Evolutionary conservation across 1,140 invertebrate species (phyloP), one percentile per base, ranked within the genome.

Genomic region (Dendrolimus punctatus): DNA sequence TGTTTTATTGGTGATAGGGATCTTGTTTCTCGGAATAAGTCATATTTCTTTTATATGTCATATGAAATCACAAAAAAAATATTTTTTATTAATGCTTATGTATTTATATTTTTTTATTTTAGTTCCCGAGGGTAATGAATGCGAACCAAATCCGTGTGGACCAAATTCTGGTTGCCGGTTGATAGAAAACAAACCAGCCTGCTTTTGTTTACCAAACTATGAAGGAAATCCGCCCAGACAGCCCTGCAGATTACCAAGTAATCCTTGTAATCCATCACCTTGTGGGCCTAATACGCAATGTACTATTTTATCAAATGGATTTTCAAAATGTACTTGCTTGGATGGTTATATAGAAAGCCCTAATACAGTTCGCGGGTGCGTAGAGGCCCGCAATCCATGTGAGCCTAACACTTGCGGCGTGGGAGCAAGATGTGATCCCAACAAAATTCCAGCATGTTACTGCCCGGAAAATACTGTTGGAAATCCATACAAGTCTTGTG

Each of bases 261-360:
- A 94, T 71, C 94, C 95, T 1, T 97, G 95, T 66, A 91, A 93
- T 58, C 93, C 94, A 9, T 95, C 93, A 40, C 95, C 95, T 0
- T 97, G 95, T 75, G 95, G 95, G 7, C 94, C 94, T 4, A 96
- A 96, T 67, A 96, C 95, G 4, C 92, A 95, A 69, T 97, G 95
- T 70, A 89, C 93, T 1, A 87, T 95, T 10, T 76, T 95, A 8
- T 87, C 89, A n/a, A 95, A 95, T 71, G 95, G 95, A 42, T 94
- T 95, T 71, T 91, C 95, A 0, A 95, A 96, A 79, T 97, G 95
- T 74, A 95, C 94, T 2, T 97, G 95, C 71, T 86, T 95, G 53
- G 88, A 91, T 54, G 94, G 94, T 10, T 96, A 91, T 72, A 89
- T 96, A 8, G 95, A 96, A 85, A 95, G 93, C 76, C 94, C 94